These are phyloP conservation scores for Coleophora deauratella DNA, from an alignment of 2,888 invertebrate genomes.

Conservation along the genomic window DNA sequence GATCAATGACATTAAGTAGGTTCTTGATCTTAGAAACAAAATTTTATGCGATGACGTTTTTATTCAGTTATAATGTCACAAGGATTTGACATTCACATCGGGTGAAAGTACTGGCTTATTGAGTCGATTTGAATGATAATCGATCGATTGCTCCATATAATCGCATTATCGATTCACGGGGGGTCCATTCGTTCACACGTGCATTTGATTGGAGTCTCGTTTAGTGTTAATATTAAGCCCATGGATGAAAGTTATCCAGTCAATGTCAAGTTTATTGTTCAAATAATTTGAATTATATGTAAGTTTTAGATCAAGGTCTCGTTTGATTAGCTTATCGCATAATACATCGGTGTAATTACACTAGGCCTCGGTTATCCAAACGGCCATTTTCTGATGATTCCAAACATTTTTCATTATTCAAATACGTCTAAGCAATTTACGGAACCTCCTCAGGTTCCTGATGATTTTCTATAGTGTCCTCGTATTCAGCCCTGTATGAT, in stretches of 20 bases:
- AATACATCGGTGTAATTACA: not conserved
- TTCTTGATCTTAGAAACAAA: too few relatives aligned
- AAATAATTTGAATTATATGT: conserved; percentile 18
- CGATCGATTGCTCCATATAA: conserved; percentile 50
- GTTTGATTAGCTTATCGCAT: not conserved
- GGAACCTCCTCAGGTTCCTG: too few relatives aligned
- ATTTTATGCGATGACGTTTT: conserved; percentile 28
- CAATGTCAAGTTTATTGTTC: conserved; percentile 19
- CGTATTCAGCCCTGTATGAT: too few relatives aligned
- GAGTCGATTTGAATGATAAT: conserved; percentile 43
- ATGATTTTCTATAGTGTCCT: too few relatives aligned
- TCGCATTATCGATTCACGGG: conserved; percentile 56
- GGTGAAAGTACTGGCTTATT: conserved; percentile 63
- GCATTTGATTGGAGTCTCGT: conserved; percentile 18
- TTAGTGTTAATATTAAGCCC: conserved; percentile 16
- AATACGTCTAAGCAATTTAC: too few relatives aligned
- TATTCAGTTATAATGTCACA: conserved; percentile 50
- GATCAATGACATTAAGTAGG: too few relatives aligned
- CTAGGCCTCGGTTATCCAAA: too few relatives aligned
- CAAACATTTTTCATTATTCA: too few relatives aligned
- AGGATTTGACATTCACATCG: conserved; percentile 58
- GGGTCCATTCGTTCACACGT: conserved; percentile 35
- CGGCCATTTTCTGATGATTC: too few relatives aligned
- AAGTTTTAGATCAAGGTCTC: conserved; percentile 16
- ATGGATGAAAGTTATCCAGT: conserved; percentile 13